These are phyloP conservation scores for Megalops cyprinoides DNA, from an alignment of 2,797 vertebrate species.

Conservation along the genomic window DNA sequence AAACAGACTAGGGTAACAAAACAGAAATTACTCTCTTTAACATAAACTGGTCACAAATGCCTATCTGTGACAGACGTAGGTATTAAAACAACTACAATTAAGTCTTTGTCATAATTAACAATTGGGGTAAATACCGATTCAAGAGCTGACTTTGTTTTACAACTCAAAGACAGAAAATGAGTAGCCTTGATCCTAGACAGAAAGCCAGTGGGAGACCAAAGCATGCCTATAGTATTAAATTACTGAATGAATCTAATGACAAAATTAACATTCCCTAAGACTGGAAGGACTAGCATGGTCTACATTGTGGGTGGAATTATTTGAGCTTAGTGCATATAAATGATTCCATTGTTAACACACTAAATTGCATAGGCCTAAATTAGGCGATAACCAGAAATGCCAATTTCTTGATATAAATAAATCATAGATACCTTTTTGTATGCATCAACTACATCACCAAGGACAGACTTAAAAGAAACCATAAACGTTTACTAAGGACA, in stretches of 20 bases:
- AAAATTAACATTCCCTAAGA: not conserved
- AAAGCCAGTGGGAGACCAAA: not conserved
- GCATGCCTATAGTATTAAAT: not conserved
- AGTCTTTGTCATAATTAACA: not conserved
- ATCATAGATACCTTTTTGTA: not conserved
- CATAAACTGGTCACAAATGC: not conserved
- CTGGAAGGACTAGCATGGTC: too few species aligned
- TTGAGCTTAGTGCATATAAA: not conserved
- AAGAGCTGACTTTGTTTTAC: not conserved
- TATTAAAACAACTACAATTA: not conserved
- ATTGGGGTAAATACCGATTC: not conserved
- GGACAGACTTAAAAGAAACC: not conserved
- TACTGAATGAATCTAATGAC: not conserved
- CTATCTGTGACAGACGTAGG: not conserved
- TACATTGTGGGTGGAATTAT: not conserved
- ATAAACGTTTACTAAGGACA: not conserved
- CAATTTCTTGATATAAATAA: not conserved
- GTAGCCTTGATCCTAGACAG: not conserved
- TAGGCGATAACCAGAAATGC: not conserved
- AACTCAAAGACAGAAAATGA: not conserved
- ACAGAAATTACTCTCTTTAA: not conserved
- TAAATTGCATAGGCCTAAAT: not conserved
- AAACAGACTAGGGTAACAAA: not conserved
- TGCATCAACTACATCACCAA: not conserved
- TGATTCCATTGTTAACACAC: not conserved